Evolutionary conservation across 1,140 invertebrate genomes (phyloP).

Genomic region (Caenorhabditis latens): DNA sequence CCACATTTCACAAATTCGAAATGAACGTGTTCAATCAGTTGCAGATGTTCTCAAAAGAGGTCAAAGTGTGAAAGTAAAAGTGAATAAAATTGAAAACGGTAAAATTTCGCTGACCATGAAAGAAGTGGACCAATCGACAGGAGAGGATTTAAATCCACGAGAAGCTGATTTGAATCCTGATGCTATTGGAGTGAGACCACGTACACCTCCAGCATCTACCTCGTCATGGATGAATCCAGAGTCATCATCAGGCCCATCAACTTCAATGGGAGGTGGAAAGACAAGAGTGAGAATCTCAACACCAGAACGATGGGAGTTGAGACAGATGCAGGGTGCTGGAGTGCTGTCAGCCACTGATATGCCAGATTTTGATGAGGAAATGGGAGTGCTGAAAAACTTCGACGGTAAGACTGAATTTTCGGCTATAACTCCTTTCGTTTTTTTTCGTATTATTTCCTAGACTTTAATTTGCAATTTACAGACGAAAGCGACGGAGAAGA

Average conservation of each 20-base stretch:
- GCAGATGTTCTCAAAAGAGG: constrained; percentile 92
- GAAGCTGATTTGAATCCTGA: constrained; percentile 78
- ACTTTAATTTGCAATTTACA: constrained; percentile 80
- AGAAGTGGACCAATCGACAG: constrained; percentile 95
- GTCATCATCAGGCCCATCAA: not conserved
- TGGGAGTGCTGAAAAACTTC: constrained; percentile 79
- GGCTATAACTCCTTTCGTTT: not conserved
- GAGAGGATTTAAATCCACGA: constrained; percentile 92
- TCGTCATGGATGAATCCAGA: constrained; percentile 73
- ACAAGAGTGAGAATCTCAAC: constrained; percentile 89
- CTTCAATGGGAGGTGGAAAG: constrained; percentile 49
- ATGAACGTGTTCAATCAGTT: constrained; percentile 93
- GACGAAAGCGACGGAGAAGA: constrained; percentile 88
- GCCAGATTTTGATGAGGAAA: constrained; percentile 81
- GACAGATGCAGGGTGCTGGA: constrained; percentile 79
- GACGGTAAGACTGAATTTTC: constrained; percentile 78
- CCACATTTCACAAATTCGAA: constrained; percentile 92
- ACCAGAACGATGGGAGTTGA: constrained; percentile 87
- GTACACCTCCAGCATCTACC: constrained; percentile 85
- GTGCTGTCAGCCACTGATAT: constrained; percentile 79
- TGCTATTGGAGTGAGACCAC: constrained; percentile 77
- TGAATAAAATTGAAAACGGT: constrained; percentile 87
- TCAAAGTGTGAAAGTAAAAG: constrained; percentile 87
- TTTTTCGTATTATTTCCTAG: not conserved
- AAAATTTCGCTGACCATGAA: constrained; percentile 97